These are phyloP conservation scores for Rosalia funebris DNA, from an alignment of 2,888 invertebrate species.

Conservation along the genomic window DNA sequence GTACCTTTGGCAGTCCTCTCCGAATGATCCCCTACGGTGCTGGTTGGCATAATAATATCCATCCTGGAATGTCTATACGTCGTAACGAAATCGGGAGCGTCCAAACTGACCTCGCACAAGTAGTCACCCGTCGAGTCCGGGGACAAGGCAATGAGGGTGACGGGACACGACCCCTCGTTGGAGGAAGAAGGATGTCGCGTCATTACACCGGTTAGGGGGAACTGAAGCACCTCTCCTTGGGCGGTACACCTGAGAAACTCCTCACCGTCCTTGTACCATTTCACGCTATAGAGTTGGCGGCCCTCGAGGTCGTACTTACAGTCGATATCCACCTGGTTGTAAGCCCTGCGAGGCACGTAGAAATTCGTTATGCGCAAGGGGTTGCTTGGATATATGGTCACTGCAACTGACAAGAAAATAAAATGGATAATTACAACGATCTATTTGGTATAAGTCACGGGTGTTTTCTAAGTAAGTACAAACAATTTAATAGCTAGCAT, in stretches of 20 bases:
- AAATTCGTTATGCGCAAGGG: slow-evolving; percentile 10
- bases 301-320: slow-evolving; percentile 52
- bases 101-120: slow-evolving; percentile 57
- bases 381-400: neutral
- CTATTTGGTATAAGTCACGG: too few relatives aligned
- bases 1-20: too few relatives aligned
- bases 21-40: too few relatives aligned
- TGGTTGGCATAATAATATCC: too few relatives aligned
- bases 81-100: slow-evolving; percentile 44
- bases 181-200: slow-evolving; percentile 41
- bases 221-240: slow-evolving; percentile 52
- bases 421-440: too few relatives aligned
- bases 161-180: slow-evolving; percentile 52
- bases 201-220: slow-evolving; percentile 51
- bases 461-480: too few relatives aligned
- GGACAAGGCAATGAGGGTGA: slow-evolving; percentile 50
- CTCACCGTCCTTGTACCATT: slow-evolving; percentile 54
- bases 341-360: slow-evolving; percentile 19
- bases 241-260: slow-evolving; percentile 49
- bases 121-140: slow-evolving; percentile 54
- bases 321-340: slow-evolving; percentile 36
- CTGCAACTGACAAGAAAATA: slow-evolving; percentile 5
- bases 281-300: slow-evolving; percentile 50
- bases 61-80: too few relatives aligned
- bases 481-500: too few relatives aligned